These are phyloP conservation scores for Rotaria sp. DNA, from an alignment of 2,888 invertebrate species.

Conservation along the genomic window DNA sequence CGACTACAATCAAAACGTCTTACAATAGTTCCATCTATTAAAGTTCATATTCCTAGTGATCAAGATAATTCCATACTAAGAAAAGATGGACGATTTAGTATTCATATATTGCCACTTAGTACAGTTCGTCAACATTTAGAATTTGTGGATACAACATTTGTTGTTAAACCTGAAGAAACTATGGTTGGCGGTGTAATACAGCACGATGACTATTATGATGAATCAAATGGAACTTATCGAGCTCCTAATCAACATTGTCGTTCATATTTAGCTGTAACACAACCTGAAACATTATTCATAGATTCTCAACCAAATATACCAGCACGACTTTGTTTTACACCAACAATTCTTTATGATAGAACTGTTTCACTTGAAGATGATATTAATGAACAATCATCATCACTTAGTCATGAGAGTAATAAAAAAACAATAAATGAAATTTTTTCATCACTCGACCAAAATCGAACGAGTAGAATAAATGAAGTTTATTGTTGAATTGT, in stretches of 20 bases:
- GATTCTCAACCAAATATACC: constrained; percentile 1
- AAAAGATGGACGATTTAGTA: neutral
- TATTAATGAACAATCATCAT: neutral
- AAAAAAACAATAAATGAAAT: neutral
- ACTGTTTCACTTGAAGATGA: neutral
- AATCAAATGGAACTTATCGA: neutral
- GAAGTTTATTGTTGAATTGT: neutral
- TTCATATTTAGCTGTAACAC: neutral
- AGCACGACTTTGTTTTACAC: neutral
- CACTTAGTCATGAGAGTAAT: neutral
- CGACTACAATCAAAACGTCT: neutral
- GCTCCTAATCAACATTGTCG: neutral
- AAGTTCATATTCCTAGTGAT: neutral
- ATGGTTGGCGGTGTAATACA: neutral
- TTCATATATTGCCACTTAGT: neutral
- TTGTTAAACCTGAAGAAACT: neutral
- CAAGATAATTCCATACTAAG: neutral
- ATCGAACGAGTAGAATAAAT: neutral
- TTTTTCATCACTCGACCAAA: neutral
- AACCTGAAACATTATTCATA: neutral
- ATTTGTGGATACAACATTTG: neutral
- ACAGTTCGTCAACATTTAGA: neutral
- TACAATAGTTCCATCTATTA: neutral
- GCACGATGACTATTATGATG: neutral
- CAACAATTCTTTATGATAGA: neutral